phyloP scores from a whole-genome alignment of 1,140 invertebrate genomes.

The Drosophila guanche region DNA sequence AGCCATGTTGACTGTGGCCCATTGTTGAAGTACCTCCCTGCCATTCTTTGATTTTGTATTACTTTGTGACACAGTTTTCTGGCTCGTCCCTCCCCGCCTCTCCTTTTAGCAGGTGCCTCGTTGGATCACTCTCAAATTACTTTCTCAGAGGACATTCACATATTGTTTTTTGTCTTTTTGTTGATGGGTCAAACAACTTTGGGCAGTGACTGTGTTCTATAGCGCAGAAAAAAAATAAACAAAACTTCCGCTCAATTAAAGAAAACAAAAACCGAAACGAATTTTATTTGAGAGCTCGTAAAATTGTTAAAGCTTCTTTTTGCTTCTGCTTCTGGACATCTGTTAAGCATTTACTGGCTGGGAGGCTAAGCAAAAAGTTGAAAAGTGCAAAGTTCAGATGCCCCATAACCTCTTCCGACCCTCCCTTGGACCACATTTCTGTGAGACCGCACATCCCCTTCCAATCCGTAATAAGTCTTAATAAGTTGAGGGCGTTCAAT shows the following conservation, averaged over 20 bases:
- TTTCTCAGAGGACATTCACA: neutral
- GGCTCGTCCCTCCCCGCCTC: neutral
- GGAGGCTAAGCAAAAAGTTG: constrained; percentile 23
- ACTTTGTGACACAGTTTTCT: constrained; percentile 48
- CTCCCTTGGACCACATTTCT: no score
- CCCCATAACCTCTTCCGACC: neutral
- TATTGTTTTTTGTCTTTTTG: constrained; percentile 13
- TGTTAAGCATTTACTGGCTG: constrained; percentile 25
- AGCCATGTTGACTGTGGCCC: constrained; percentile 30
- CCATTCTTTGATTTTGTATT: constrained; percentile 28
- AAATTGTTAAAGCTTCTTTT: neutral
- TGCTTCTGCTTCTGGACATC: constrained; percentile 7
- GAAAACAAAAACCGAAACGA: neutral
- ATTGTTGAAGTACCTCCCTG: constrained; percentile 15
- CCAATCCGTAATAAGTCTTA: constrained; percentile 42
- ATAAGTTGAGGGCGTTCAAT: constrained; percentile 46
- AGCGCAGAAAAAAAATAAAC: neutral
- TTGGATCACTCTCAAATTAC: constrained; percentile 14
- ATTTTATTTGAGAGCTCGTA: constrained; percentile 20
- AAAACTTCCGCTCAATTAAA: constrained; percentile 21
- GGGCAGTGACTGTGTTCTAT: constrained; percentile 1
- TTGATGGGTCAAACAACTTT: constrained; percentile 6
- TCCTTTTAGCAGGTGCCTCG: constrained; percentile 27
- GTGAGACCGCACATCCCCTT: neutral
- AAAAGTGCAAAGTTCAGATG: constrained; percentile 47